A percentile compares a stretch with the other conserved stretches of the same genome.
These are phyloP conservation scores for Malacosoma neustria DNA, from an alignment of 2,888 invertebrate species.

Conservation along the genomic window DNA sequence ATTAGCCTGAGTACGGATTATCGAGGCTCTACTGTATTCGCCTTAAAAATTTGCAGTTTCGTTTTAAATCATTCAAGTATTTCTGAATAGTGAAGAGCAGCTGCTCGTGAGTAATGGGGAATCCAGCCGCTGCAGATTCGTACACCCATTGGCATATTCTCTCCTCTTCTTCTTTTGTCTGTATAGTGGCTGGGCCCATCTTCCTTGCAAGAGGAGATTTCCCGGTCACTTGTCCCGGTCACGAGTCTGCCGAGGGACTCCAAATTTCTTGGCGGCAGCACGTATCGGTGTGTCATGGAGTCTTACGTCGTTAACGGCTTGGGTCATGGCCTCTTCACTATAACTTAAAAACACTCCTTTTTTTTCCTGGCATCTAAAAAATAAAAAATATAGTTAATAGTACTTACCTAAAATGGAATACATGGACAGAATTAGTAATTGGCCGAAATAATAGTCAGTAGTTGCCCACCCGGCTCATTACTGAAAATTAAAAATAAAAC, in stretches of 20 bases:
- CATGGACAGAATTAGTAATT: constrained; percentile 4
- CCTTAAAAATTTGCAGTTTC: background rate
- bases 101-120: constrained; percentile 3
- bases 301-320: constrained; percentile 2
- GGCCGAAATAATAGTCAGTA: constrained; percentile 5
- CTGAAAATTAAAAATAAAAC: constrained; percentile 6
- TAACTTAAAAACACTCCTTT: constrained; percentile 3
- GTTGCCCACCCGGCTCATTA: constrained; percentile 9
- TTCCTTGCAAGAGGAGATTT: constrained; percentile 4
- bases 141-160: constrained; percentile 6
- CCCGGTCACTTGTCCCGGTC: constrained; percentile 3
- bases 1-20: too few relatives aligned
- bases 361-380: constrained; percentile 2
- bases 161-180: constrained; percentile 4
- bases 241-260: background rate
- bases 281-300: constrained; percentile 3
- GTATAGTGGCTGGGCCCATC: constrained; percentile 4
- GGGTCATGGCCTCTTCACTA: constrained; percentile 1
- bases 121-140: constrained; percentile 3
- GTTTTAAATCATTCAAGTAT: constrained; percentile 5
- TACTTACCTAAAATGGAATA: constrained; percentile 1
- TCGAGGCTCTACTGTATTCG: too few relatives aligned
- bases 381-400: constrained; percentile 1
- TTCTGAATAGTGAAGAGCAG: constrained; percentile 2
- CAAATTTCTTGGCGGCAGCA: constrained; percentile 1